Percentiles rank a stretch among this genome's conserved stretches.
Conservation (phyloP, 2,888 invertebrate species). For the Plutella xylostella region DNA sequence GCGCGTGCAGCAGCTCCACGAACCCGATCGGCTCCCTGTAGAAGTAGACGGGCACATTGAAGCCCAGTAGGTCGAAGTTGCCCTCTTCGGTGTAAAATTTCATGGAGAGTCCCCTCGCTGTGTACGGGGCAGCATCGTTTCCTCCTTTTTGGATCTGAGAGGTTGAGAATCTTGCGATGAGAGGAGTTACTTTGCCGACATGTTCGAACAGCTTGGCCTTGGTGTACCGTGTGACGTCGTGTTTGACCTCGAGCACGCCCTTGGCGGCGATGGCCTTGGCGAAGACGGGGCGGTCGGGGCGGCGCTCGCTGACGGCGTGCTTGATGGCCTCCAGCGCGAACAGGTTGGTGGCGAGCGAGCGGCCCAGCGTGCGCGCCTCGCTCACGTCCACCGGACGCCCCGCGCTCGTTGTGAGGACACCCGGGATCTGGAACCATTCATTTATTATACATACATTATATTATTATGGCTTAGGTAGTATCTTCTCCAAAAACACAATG, state of each 20-base stretch:
- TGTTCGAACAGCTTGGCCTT: slow-evolving; percentile 71
- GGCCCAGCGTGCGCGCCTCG: too few species aligned
- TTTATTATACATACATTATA: too few species aligned
- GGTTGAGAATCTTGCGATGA: slow-evolving; percentile 68
- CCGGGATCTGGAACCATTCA: slow-evolving; percentile 29
- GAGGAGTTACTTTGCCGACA: slow-evolving; percentile 70
- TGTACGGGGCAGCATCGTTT: slow-evolving; percentile 60
- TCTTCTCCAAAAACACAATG: too few species aligned
- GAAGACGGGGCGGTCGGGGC: slow-evolving; percentile 91
- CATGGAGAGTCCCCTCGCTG: slow-evolving; percentile 49
- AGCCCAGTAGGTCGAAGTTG: slow-evolving; percentile 39
- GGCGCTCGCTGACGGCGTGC: slow-evolving; percentile 84
- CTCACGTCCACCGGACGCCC: too few species aligned
- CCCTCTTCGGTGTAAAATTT: too few species aligned
- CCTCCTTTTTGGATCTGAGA: slow-evolving; percentile 74
- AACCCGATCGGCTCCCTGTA: slow-evolving; percentile 66
- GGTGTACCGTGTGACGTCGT: slow-evolving; percentile 75
- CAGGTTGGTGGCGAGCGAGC: too few species aligned
- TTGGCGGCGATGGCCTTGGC: slow-evolving; percentile 91
- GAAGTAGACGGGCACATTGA: slow-evolving; percentile 69
- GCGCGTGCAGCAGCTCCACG: slow-evolving; percentile 61
- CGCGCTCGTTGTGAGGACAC: too few species aligned
- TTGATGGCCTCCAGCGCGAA: too few species aligned
- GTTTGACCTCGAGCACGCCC: slow-evolving; percentile 84
- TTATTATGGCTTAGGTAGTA: too few species aligned